Base-by-base conservation (phyloP, 2,888 invertebrate genomes). In the Adela reaumurella region DNA sequence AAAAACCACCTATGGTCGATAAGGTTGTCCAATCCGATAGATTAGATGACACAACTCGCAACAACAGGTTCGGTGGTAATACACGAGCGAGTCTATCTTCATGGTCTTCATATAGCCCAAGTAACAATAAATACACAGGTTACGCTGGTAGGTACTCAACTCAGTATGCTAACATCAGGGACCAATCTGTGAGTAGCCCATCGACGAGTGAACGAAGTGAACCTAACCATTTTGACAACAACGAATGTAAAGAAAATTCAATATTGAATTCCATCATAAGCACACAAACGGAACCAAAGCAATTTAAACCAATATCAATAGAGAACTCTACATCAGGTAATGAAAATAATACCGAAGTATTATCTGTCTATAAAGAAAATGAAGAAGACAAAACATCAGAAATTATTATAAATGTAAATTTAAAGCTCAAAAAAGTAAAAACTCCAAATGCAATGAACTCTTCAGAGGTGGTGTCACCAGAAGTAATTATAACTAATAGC, bases 1-100 rank as follows among this genome's bases (percentile, higher is more conserved):
- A 66, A 51, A 80, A 73, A 54, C 80, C 81, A 1, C 76, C 79
- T 59, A 86, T 80, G 69, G 61, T 80, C n/a, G 87, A 90, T 57
- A 86, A 87, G 62, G 88, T 85, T 67, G 82, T 88, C 46, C 91
- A 91, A 58, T 87, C 88, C 1, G 90, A 90, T 60, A 76, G 87
- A 48, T 60, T 85, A 58, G 89, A 89, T 54, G 89, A 89, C 56
- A 73, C 84, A 0, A 84, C 88, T 2, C 79, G 87, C 55, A 80
- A 81, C 45, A 84, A 87, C 46, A 72, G 88, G 57, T 89, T 84
- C 67, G 74, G 68, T 17, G 70, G 68, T 52, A 76, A 82, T 10
- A 81, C 83, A n/a, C 81, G 86, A 57, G 70, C 85, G 2, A 80
- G 81, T 49, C 67, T 81, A 4, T 73, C 83, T 4, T 83, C 85